Percentiles rank a stretch among this genome's conserved stretches.
Conservation (phyloP, 64 coral and sea anemone species). For the Stichodactyla helianthus region DNA sequence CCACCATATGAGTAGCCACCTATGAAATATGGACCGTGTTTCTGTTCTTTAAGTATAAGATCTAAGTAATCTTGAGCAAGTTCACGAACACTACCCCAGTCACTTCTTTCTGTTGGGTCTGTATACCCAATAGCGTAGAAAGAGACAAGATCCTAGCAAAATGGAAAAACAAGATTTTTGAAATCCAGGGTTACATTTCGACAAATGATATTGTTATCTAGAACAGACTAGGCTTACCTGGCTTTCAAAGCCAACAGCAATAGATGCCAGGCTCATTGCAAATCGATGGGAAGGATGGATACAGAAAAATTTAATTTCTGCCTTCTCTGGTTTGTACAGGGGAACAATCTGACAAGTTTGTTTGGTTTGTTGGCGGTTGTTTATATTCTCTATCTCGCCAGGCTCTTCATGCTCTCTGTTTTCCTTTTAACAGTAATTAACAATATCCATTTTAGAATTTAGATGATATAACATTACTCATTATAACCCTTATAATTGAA, state of each 20-base stretch:
- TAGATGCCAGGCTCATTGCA: slow-evolving; percentile 53
- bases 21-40: slow-evolving; percentile 48
- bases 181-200: too few relatives aligned
- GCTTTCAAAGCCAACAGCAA: slow-evolving; percentile 52
- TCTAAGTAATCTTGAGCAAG: slow-evolving; percentile 37
- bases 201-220: too few relatives aligned
- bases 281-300: slow-evolving; percentile 66
- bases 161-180: not conserved
- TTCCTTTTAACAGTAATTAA: too few relatives aligned
- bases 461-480: too few relatives aligned
- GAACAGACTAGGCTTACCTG: slow-evolving; percentile 29
- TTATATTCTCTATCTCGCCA: too few relatives aligned
- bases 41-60: slow-evolving; percentile 32
- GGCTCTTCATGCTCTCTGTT: too few relatives aligned
- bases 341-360: slow-evolving; percentile 30
- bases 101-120: slow-evolving; percentile 14
- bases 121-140: slow-evolving; percentile 47
- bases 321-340: slow-evolving; percentile 38
- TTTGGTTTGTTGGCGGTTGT: not conserved
- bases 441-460: too few relatives aligned
- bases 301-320: slow-evolving; percentile 60
- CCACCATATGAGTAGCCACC: slow-evolving; percentile 61
- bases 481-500: too few relatives aligned
- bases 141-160: slow-evolving; percentile 21
- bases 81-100: slow-evolving; percentile 55